Percentiles rank a stretch among this genome's conserved stretches.
phyloP scores from a whole-genome alignment of 2,113 vertebrate genomes.

The Vombatus ursinus region DNA sequence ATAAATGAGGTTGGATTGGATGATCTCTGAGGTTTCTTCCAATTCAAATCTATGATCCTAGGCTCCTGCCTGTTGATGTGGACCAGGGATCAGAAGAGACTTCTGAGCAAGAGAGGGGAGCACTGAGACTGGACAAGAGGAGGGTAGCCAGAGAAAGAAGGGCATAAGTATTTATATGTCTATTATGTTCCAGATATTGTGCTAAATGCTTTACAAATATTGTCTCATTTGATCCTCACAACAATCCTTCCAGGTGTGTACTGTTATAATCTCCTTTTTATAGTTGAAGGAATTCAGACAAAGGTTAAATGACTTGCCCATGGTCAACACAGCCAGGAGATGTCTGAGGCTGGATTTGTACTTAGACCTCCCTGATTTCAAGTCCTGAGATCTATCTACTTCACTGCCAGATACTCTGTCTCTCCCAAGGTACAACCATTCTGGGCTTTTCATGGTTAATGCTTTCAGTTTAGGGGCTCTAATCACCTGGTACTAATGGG shows the following conservation, averaged over 20 bases:
- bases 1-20: neutral
- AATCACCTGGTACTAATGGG: neutral
- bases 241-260: neutral
- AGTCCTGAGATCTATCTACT: neutral
- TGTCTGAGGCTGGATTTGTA: neutral
- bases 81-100: neutral
- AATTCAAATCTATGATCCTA: neutral
- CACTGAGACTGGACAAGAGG: neutral
- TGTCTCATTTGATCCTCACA: neutral
- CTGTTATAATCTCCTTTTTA: neutral
- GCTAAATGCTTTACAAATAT: neutral
- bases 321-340: neutral
- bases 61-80: neutral
- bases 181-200: neutral
- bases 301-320: neutral
- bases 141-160: neutral
- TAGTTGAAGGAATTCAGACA: neutral
- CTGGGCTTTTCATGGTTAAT: neutral
- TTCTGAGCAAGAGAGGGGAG: neutral
- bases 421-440: neutral
- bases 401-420: neutral
- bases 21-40: neutral
- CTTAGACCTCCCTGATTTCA: neutral
- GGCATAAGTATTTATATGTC: neutral
- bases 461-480: neutral